Evolutionary conservation across 2,888 invertebrate genomes (phyloP).

Genomic region (Teinopalpus imperialis): DNA sequence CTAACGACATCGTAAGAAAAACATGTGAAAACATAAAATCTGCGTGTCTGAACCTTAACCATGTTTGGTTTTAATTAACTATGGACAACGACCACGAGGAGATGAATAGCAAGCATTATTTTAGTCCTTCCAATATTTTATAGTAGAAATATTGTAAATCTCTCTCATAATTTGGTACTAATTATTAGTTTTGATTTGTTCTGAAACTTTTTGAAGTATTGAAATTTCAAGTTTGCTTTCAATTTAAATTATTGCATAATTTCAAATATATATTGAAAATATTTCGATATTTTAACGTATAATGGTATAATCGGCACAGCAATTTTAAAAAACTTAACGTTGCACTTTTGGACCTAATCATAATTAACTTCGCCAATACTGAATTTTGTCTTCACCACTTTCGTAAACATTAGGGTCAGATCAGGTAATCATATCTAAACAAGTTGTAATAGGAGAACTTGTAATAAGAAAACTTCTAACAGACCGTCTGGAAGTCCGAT

Average conservation of each 20-base stretch:
- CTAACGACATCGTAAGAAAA: no score
- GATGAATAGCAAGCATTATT: conserved; percentile 33
- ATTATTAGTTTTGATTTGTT: no score
- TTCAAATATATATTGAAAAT: no score
- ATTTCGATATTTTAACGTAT: no score
- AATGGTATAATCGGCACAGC: no score
- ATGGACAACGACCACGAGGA: conserved; percentile 46
- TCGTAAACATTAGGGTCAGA: conserved; percentile 30
- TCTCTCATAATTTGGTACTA: no score
- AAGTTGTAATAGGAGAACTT: conserved; percentile 73
- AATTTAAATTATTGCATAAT: no score
- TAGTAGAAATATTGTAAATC: conserved; percentile 25
- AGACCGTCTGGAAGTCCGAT: conserved; percentile 70
- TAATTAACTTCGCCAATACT: conserved; percentile 5
- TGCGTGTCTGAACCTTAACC: no score
- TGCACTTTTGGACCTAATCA: conserved; percentile 9
- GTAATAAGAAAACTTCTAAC: conserved; percentile 80
- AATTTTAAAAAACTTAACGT: no score
- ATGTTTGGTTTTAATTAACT: conserved; percentile 63
- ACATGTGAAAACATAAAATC: no score
- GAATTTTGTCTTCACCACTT: background rate
- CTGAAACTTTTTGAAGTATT: no score
- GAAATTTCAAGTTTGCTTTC: no score
- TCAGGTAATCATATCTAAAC: conserved; percentile 52
- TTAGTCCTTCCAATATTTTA: conserved; percentile 29